Conservation (phyloP, 2,113 vertebrate genomes). For the Ursus arctos region DNA sequence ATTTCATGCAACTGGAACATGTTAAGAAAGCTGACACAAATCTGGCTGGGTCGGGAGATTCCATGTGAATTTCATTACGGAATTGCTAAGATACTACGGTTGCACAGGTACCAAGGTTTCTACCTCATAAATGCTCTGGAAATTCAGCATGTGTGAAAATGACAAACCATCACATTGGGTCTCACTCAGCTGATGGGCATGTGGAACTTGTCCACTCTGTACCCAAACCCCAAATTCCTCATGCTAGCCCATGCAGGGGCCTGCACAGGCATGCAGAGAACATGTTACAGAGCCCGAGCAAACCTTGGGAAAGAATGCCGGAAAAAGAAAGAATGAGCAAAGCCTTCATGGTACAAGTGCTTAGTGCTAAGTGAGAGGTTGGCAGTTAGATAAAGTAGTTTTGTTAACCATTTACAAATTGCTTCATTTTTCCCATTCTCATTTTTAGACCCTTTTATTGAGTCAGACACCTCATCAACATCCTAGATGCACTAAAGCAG, state of each 20-base stretch:
- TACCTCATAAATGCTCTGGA: slow-evolving; percentile 78
- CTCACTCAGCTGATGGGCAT: slow-evolving; percentile 30
- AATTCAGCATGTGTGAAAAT: slow-evolving; percentile 50
- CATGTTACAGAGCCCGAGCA: neutral
- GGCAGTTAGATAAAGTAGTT: slow-evolving; percentile 34
- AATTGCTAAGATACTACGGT: slow-evolving; percentile 86
- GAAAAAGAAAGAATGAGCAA: neutral
- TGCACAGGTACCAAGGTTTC: slow-evolving; percentile 88
- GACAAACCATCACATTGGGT: slow-evolving; percentile 21
- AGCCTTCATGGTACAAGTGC: neutral
- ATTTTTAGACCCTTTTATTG: slow-evolving; percentile 51
- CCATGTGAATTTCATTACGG: slow-evolving; percentile 92
- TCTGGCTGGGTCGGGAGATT: slow-evolving; percentile 87
- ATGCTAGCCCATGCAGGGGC: neutral
- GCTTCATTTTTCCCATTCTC: slow-evolving; percentile 36
- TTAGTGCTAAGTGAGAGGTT: slow-evolving; percentile 39
- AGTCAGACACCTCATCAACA: neutral
- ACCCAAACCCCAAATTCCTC: slow-evolving; percentile 42
- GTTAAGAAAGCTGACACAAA: slow-evolving; percentile 91
- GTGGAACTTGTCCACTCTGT: slow-evolving; percentile 2
- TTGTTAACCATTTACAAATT: slow-evolving; percentile 41
- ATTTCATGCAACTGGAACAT: slow-evolving; percentile 89
- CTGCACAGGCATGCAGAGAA: neutral
- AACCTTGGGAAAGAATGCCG: neutral
- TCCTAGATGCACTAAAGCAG: slow-evolving; percentile 20